These are phyloP conservation scores for Drosophila kanapiae DNA, from an alignment of 1,140 invertebrate genomes.

Conservation along the genomic window DNA sequence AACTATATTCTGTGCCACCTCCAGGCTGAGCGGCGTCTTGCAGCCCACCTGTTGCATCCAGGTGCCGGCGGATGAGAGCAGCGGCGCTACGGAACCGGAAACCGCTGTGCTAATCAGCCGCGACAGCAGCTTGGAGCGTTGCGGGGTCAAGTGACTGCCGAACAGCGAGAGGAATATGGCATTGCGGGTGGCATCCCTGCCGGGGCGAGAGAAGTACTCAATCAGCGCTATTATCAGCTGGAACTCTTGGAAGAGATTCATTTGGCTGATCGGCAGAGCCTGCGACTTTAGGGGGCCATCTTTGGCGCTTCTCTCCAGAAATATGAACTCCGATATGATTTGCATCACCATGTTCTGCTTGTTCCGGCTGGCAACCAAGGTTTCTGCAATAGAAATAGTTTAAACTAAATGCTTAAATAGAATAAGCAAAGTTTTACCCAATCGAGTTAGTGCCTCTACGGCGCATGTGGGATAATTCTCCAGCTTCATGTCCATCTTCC, in stretches of 20 bases:
- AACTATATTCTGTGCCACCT: slow-evolving; percentile 91
- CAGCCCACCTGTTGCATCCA: slow-evolving; percentile 94
- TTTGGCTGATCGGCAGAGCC: slow-evolving; percentile 84
- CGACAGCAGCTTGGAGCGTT: slow-evolving; percentile 90
- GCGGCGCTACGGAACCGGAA: slow-evolving; percentile 89
- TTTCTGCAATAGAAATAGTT: slow-evolving; percentile 53
- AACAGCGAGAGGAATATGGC: slow-evolving; percentile 93
- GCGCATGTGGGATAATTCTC: slow-evolving; percentile 88
- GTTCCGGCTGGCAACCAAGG: slow-evolving; percentile 64
- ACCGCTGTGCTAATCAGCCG: slow-evolving; percentile 92
- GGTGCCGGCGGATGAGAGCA: slow-evolving; percentile 91
- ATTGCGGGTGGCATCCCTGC: slow-evolving; percentile 91
- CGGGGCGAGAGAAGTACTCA: slow-evolving; percentile 90
- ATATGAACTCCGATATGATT: slow-evolving; percentile 93
- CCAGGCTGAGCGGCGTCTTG: slow-evolving; percentile 89
- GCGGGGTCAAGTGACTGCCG: slow-evolving; percentile 88
- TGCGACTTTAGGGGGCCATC: slow-evolving; percentile 67
- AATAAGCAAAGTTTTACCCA: slow-evolving; percentile 85
- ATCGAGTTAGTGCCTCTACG: slow-evolving; percentile 88
- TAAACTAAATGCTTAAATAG: background rate
- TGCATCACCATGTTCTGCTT: slow-evolving; percentile 88
- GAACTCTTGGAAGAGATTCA: slow-evolving; percentile 90
- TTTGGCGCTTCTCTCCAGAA: slow-evolving; percentile 88
- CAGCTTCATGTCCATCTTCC: slow-evolving; percentile 86
- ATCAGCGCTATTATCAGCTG: slow-evolving; percentile 91